A percentile compares a stretch with the other conserved stretches of the same genome.
phyloP scores from a whole-genome alignment of 2,797 vertebrate species.

The Pantherophis vulpinus region DNA sequence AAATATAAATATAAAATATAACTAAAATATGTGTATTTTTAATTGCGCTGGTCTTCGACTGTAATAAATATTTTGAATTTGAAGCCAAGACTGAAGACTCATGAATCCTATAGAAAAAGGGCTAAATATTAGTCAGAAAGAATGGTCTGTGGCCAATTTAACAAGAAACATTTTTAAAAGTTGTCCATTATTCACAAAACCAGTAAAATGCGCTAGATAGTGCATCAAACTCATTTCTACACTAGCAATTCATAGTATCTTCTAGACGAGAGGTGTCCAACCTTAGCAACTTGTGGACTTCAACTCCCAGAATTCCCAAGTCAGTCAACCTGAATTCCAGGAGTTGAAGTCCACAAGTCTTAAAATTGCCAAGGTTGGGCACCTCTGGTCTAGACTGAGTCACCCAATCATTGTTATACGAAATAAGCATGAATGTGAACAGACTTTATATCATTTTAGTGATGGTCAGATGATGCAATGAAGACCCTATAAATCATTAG shows the following conservation, averaged over 20 bases:
- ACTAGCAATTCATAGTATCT: not conserved
- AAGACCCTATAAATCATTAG: not conserved
- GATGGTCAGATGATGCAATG: not conserved
- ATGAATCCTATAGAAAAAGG: not conserved
- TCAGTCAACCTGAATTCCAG: not conserved
- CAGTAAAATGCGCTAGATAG: not conserved
- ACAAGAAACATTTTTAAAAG: not conserved
- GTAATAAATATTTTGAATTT: not conserved
- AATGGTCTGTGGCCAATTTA: not conserved
- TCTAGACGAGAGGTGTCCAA: not conserved
- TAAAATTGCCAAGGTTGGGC: not conserved
- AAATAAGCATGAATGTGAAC: not conserved
- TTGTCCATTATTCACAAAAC: not conserved
- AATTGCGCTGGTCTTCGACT: not conserved
- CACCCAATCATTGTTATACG: not conserved
- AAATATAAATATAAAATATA: too few species aligned
- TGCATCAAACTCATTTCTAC: not conserved
- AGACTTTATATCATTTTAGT: not conserved
- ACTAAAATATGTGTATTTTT: not conserved
- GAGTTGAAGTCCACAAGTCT: not conserved
- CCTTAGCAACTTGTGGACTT: not conserved
- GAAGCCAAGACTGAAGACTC: not conserved
- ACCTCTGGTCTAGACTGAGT: not conserved
- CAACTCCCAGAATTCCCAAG: not conserved
- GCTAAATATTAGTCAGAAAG: not conserved